Evolutionary conservation across 2,113 vertebrate genomes (phyloP).

Genomic region (Hippoglossus stenolepis): DNA sequence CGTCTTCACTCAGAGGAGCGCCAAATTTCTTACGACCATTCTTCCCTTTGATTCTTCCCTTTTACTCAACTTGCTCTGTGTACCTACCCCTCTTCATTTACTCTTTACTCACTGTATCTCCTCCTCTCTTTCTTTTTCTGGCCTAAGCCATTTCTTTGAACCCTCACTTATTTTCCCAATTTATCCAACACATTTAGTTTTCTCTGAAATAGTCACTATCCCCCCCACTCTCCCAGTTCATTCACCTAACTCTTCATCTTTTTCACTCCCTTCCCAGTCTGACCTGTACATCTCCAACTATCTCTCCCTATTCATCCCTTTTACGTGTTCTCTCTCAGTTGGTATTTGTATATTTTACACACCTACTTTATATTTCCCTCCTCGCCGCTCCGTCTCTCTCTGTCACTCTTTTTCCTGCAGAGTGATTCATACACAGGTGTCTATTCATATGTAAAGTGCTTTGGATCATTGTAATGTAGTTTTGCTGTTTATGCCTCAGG

Average conservation of each 20-base stretch:
- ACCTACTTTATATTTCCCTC: neutral
- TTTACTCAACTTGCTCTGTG: neutral
- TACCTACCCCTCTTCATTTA: neutral
- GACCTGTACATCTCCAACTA: neutral
- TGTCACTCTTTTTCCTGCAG: neutral
- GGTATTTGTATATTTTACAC: neutral
- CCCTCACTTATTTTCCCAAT: neutral
- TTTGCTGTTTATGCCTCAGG: neutral
- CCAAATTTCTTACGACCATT: neutral
- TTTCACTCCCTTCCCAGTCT: neutral
- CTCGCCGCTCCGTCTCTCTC: neutral
- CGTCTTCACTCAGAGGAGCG: constrained; percentile 4
- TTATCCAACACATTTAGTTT: neutral
- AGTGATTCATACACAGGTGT: constrained; percentile 1
- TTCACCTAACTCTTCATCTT: neutral
- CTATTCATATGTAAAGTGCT: neutral
- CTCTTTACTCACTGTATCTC: neutral
- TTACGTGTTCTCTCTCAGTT: neutral
- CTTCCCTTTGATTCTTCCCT: neutral
- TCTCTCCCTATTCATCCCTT: neutral
- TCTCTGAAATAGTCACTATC: neutral
- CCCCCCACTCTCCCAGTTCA: neutral
- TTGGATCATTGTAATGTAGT: neutral
- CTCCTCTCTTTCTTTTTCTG: neutral
- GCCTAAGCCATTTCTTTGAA: neutral